Evolutionary conservation across 2,113 vertebrate genomes (phyloP).

Genomic region (Narcine bancroftii): DNA sequence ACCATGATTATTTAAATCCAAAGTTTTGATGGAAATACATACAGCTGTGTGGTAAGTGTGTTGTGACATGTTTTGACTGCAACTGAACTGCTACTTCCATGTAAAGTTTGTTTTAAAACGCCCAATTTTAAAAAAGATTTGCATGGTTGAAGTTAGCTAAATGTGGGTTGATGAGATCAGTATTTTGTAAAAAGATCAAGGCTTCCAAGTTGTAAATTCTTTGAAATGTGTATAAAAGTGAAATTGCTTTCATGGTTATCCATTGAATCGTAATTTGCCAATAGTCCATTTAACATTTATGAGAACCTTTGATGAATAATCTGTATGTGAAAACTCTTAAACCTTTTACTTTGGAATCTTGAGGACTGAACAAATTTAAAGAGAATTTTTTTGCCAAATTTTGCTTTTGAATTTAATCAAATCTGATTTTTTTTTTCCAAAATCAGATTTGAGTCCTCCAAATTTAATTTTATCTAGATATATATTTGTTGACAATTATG

Average conservation of each 20-base stretch:
- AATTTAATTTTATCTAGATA: not conserved
- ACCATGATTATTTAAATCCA: not conserved
- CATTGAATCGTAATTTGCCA: conserved; percentile 11
- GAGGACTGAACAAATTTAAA: not conserved
- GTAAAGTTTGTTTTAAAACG: not conserved
- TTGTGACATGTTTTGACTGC: not conserved
- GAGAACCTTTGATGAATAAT: conserved; percentile 30
- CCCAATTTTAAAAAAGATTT: not conserved
- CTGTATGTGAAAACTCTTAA: conserved; percentile 21
- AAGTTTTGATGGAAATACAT: not conserved
- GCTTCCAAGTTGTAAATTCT: not conserved
- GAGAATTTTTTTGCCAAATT: too few relatives aligned
- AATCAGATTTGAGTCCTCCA: not conserved
- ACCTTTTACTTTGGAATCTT: not conserved
- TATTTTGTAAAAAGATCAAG: not conserved
- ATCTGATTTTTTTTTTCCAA: not conserved
- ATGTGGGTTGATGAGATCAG: not conserved
- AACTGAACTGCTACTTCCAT: not conserved
- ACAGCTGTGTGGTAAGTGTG: not conserved
- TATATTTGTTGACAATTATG: not conserved
- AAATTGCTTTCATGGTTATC: not conserved
- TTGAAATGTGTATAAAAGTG: not conserved
- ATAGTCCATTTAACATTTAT: conserved; percentile 30
- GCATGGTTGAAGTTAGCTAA: not conserved
- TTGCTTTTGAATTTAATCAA: too few relatives aligned